Percentiles rank a stretch among this genome's conserved stretches.
These are phyloP conservation scores for Gallinago solitaria DNA, from an alignment of 2,797 vertebrate genomes.

Conservation along the genomic window DNA sequence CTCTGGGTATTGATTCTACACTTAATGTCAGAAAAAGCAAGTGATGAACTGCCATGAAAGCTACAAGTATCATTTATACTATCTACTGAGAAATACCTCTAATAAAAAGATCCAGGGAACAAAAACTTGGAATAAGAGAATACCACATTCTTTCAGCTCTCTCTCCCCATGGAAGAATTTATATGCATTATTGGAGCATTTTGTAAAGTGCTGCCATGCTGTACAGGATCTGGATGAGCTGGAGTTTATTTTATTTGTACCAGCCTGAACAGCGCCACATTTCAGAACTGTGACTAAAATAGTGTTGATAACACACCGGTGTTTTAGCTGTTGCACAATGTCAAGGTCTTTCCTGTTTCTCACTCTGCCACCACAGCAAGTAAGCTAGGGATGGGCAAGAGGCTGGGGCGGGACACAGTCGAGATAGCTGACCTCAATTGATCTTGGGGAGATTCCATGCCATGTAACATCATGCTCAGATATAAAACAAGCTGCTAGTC, in stretches of 20 bases:
- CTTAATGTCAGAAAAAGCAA: background rate
- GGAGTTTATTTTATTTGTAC: background rate
- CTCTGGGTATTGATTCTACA: background rate
- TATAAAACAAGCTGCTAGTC: background rate
- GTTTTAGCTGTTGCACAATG: background rate
- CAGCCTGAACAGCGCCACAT: fast-evolving
- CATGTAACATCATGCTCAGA: background rate
- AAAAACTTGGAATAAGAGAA: background rate
- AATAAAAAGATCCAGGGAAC: background rate
- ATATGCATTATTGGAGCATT: background rate
- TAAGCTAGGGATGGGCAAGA: background rate
- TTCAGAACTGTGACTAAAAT: background rate
- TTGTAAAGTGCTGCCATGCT: background rate
- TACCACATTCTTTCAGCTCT: background rate
- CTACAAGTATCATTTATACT: background rate
- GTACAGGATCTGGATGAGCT: background rate
- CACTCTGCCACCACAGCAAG: background rate
- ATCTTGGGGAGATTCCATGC: background rate
- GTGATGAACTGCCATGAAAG: background rate
- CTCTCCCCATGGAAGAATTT: background rate
- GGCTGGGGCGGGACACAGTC: background rate
- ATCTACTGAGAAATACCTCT: background rate
- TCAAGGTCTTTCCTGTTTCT: background rate
- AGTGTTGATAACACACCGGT: background rate
- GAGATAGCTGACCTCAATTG: background rate